Evolutionary conservation across 2,888 invertebrate genomes (phyloP).

Genomic region (Drosophila putrida): DNA sequence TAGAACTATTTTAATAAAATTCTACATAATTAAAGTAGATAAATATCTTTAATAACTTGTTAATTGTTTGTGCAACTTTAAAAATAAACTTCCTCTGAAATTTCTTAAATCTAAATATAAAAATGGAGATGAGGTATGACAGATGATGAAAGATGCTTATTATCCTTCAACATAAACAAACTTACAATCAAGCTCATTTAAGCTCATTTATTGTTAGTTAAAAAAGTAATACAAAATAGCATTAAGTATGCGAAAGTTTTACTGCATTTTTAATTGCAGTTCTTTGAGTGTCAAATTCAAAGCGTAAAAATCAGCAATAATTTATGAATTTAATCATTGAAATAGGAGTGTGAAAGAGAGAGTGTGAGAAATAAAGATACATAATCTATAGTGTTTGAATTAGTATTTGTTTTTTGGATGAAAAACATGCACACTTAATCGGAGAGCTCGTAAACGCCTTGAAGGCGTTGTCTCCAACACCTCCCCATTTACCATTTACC

Average conservation of each 20-base stretch:
- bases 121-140: not conserved
- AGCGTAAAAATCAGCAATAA: not conserved
- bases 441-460: slow-evolving; percentile 35
- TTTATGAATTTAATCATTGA: not conserved
- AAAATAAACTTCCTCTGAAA: not conserved
- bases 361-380: not conserved
- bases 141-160: not conserved
- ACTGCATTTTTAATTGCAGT: slow-evolving; percentile 3
- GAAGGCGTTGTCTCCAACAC: slow-evolving; percentile 49
- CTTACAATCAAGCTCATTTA: not conserved
- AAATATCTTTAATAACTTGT: slow-evolving; percentile 4
- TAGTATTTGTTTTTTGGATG: slow-evolving; percentile 8
- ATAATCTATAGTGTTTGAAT: not conserved
- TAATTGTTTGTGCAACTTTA: not conserved
- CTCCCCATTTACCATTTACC: slow-evolving; percentile 23
- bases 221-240: not conserved
- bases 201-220: not conserved
- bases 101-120: not conserved
- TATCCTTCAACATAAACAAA: not conserved
- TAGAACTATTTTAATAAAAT: not conserved
- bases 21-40: slow-evolving; percentile 8
- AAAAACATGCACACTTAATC: slow-evolving; percentile 49
- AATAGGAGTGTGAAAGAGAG: not conserved
- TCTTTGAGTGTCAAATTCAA: not conserved
- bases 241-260: slow-evolving; percentile 7